A percentile compares a stretch with the other conserved stretches of the same genome.
phyloP scores from a whole-genome alignment of 2,888 invertebrate species.

The Blomia tropicalis region DNA sequence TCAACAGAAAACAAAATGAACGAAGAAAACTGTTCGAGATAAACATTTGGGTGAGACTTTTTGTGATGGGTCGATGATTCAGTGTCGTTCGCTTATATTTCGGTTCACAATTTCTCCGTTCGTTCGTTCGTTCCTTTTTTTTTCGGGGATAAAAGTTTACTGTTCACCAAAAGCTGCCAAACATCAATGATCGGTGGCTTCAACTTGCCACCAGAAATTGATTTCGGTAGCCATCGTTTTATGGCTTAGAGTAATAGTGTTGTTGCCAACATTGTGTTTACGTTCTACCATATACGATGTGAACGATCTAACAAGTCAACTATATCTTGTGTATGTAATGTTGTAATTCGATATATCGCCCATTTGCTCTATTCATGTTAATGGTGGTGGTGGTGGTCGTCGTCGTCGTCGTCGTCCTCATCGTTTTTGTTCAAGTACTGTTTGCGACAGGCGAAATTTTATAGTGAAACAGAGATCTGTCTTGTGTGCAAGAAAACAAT shows the following conservation, averaged over 20 bases:
- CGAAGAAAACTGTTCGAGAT: background rate
- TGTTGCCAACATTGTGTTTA: too few species aligned
- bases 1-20: conserved; percentile 5
- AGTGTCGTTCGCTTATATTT: too few species aligned
- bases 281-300: too few species aligned
- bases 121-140: too few species aligned
- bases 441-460: background rate
- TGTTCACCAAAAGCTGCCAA: too few species aligned
- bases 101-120: too few species aligned
- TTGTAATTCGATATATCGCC: background rate
- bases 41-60: background rate
- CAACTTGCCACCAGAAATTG: too few species aligned
- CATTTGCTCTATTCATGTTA: background rate
- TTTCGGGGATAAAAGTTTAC: too few species aligned
- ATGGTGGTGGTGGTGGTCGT: conserved; percentile 1
- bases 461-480: background rate
- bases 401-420: background rate
- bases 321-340: background rate
- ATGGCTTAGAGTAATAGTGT: too few species aligned
- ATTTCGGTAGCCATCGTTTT: too few species aligned
- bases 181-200: too few species aligned
- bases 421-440: background rate
- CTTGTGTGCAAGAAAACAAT: background rate
- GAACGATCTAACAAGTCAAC: background rate
- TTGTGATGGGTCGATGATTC: background rate